phyloP scores from a whole-genome alignment of 2,888 invertebrate genomes.

The Agrochola lychnidis region DNA sequence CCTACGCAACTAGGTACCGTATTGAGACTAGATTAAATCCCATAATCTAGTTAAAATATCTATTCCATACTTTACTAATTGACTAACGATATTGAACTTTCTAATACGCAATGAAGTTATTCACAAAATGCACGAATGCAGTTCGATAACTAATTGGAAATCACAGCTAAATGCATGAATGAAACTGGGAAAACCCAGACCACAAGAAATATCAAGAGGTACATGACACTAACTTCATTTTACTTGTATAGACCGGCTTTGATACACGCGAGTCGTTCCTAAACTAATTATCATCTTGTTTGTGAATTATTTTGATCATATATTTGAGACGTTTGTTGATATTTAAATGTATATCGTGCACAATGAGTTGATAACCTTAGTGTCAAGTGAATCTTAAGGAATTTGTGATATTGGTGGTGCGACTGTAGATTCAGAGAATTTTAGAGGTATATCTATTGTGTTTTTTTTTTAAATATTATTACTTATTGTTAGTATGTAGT shows the following conservation, averaged over 20 bases:
- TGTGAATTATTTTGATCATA: constrained; percentile 18
- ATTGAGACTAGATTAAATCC: not conserved
- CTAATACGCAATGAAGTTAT: not conserved
- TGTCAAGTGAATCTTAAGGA: constrained; percentile 35
- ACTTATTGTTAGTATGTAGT: not conserved
- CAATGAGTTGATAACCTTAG: constrained; percentile 50
- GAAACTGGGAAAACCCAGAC: constrained; percentile 53
- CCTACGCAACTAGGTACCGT: no score
- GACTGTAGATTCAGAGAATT: not conserved
- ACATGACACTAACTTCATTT: constrained; percentile 57
- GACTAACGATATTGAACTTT: not conserved
- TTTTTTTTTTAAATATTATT: not conserved
- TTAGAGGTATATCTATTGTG: constrained; percentile 31
- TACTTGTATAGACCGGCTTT: constrained; percentile 29
- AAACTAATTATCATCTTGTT: constrained; percentile 17
- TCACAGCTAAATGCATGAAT: constrained; percentile 29
- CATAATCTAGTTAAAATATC: not conserved
- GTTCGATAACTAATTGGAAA: not conserved
- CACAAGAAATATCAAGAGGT: constrained; percentile 30
- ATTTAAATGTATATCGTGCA: not conserved
- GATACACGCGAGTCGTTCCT: constrained; percentile 46
- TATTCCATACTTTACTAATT: not conserved
- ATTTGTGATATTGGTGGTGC: constrained; percentile 17
- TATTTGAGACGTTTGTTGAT: not conserved
- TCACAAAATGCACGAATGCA: constrained; percentile 6